phyloP scores from a whole-genome alignment of 2,797 vertebrate genomes.

The Silurus lanzhouensis region DNA sequence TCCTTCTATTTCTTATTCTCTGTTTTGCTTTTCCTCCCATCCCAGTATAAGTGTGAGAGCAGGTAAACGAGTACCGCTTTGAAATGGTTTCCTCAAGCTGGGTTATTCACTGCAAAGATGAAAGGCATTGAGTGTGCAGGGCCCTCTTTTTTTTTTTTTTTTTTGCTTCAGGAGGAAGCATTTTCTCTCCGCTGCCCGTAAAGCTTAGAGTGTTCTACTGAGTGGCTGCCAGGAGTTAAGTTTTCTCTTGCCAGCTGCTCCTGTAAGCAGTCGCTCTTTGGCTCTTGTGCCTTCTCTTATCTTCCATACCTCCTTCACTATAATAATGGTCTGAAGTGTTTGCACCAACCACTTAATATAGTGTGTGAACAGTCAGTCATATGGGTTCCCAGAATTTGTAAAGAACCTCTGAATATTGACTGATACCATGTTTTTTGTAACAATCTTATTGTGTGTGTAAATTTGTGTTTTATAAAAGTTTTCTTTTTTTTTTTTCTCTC shows the following conservation, averaged over 20 bases:
- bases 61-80: slow-evolving; percentile 53
- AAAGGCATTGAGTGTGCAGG: slow-evolving; percentile 60
- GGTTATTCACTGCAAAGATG: slow-evolving; percentile 62
- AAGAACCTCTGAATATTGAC: slow-evolving; percentile 6
- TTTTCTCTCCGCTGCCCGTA: slow-evolving; percentile 60
- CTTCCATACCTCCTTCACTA: slow-evolving; percentile 43
- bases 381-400: slow-evolving; percentile 63
- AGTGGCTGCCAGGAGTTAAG: slow-evolving; percentile 63
- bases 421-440: neutral
- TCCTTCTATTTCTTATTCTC: slow-evolving; percentile 32
- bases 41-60: slow-evolving; percentile 43
- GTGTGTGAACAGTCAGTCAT: slow-evolving; percentile 64
- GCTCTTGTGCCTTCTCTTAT: slow-evolving; percentile 55
- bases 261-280: slow-evolving; percentile 55
- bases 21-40: slow-evolving; percentile 14
- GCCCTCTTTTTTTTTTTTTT: neutral
- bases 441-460: neutral
- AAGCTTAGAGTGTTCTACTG: slow-evolving; percentile 67
- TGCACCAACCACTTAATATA: slow-evolving; percentile 58
- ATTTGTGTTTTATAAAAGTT: neutral
- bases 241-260: slow-evolving; percentile 57
- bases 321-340: slow-evolving; percentile 54
- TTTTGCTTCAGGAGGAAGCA: slow-evolving; percentile 31
- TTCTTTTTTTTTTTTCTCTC: neutral
- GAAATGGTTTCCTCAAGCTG: slow-evolving; percentile 50